phyloP scores from a whole-genome alignment of 2,113 vertebrate genomes.

The Syngnathus floridae region DNA sequence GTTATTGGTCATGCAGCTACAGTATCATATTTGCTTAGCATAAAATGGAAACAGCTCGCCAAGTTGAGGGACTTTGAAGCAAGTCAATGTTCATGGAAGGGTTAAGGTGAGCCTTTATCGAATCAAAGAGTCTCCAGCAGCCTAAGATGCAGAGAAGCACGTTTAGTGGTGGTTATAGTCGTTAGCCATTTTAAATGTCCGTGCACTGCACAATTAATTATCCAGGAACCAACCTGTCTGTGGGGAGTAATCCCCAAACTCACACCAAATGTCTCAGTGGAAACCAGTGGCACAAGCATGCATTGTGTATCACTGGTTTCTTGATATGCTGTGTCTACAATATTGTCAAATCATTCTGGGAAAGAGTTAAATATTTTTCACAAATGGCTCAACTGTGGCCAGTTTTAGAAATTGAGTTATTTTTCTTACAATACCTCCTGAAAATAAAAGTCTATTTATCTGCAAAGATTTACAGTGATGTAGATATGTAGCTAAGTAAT shows the following conservation, averaged over 20 bases:
- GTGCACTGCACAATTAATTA: conserved; percentile 21
- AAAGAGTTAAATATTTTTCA: conserved; percentile 59
- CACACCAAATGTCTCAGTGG: conserved; percentile 44
- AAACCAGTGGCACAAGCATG: conserved; percentile 16
- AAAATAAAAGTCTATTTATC: conserved; percentile 68
- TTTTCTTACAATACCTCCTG: conserved; percentile 69
- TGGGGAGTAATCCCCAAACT: conserved; percentile 10
- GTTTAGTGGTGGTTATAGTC: conserved; percentile 22
- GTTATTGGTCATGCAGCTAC: not conserved
- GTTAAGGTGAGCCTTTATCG: not conserved
- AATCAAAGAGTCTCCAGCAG: not conserved
- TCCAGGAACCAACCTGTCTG: conserved; percentile 29
- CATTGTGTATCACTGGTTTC: conserved; percentile 28
- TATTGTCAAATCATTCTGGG: conserved; percentile 28
- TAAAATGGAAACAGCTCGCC: not conserved
- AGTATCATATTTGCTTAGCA: not conserved
- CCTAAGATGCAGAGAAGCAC: not conserved
- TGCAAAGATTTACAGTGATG: conserved; percentile 63
- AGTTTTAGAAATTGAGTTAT: conserved; percentile 51
- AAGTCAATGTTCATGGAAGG: not conserved
- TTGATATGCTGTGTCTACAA: conserved; percentile 40
- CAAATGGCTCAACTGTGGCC: conserved; percentile 35
- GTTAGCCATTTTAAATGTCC: conserved; percentile 28
- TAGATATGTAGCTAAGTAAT: conserved; percentile 30
- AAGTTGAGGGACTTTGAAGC: not conserved